phyloP scores from a whole-genome alignment of 2,113 vertebrate species.

The Engystomops pustulosus region DNA sequence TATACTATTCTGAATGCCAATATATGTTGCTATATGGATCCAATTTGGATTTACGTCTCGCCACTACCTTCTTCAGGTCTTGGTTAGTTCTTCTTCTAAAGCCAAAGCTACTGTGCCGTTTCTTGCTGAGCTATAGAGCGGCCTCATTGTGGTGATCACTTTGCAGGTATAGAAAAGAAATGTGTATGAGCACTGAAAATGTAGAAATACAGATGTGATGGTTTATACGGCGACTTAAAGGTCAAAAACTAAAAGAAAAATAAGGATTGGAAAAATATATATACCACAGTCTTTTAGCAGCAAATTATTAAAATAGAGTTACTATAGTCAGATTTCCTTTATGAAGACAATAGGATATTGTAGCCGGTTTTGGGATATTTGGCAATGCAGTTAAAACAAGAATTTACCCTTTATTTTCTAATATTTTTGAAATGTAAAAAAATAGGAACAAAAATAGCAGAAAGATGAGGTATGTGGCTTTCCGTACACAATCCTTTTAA shows the following conservation, averaged over 20 bases:
- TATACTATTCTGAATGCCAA: too few relatives aligned
- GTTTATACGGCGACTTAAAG: not conserved
- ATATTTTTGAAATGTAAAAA: not conserved
- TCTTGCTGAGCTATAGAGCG: not conserved
- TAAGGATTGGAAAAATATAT: too few relatives aligned
- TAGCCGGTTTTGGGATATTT: too few relatives aligned
- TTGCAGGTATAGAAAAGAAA: not conserved
- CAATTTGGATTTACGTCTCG: too few relatives aligned
- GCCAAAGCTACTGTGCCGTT: not conserved
- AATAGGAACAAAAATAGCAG: too few relatives aligned
- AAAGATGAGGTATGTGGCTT: too few relatives aligned
- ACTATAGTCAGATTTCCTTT: not conserved
- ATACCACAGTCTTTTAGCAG: too few relatives aligned
- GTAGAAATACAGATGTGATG: not conserved
- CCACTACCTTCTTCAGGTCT: too few relatives aligned
- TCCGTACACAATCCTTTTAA: not conserved
- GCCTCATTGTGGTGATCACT: not conserved
- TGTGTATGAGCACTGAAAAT: not conserved
- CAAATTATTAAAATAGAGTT: too few relatives aligned
- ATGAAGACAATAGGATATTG: not conserved
- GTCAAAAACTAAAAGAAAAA: not conserved
- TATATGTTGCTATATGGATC: too few relatives aligned
- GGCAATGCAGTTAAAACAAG: not conserved
- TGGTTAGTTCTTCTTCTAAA: not conserved
- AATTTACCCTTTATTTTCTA: not conserved